Evolutionary conservation across 2,113 vertebrate species (phyloP), one percentile per base, ranked within the genome.

Genomic region (Mugil cephalus): DNA sequence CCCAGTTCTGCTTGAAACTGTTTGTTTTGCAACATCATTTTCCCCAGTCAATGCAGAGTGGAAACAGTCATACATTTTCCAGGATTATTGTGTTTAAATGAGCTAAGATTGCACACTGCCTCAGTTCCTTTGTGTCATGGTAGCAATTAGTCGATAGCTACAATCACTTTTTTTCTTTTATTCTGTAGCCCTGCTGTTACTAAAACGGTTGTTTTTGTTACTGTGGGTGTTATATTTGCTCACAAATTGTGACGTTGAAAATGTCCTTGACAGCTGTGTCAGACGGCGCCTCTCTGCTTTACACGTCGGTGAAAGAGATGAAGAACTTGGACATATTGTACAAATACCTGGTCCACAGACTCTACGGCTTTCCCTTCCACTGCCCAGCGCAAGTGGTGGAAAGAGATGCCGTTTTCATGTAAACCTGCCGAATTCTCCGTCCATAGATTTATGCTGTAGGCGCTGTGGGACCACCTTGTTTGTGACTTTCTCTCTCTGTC

Each of bases 371-470:
- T 91, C 96, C 96, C 9, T 99, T 98, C 90, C 95, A 95, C 56
- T 93, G 95, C 83, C 92, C 95, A 67, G 97, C 97, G 74, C 94
- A 96, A 87, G 95, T 99, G 87, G 98, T 99, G 93, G 98, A 99
- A 92, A 97, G 96, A 93, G 98, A 99, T 83, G 96, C 97, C 0
- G 97, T 99, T 86, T 98, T 99, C 93, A 98, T 99, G 98, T 99
- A 94, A 93, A 93, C 40, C 12, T 45, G 35, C 39, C 40, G 21
- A 39, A 21, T 40, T 54, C 8, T 42, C 14, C 40, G 18, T 18
- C 24, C 55, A 14, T 7, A 9, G 18, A n/a, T 65, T 4, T 1
- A 1, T 11, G 11, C 47, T 2, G 13, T 1, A 19, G 18, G 13
- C 7, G 12, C 17, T 38, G 10, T 13, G 15, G 9, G 13, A 8